Conservation (phyloP, 2,797 vertebrate species). For the Malurus leucopterus region DNA sequence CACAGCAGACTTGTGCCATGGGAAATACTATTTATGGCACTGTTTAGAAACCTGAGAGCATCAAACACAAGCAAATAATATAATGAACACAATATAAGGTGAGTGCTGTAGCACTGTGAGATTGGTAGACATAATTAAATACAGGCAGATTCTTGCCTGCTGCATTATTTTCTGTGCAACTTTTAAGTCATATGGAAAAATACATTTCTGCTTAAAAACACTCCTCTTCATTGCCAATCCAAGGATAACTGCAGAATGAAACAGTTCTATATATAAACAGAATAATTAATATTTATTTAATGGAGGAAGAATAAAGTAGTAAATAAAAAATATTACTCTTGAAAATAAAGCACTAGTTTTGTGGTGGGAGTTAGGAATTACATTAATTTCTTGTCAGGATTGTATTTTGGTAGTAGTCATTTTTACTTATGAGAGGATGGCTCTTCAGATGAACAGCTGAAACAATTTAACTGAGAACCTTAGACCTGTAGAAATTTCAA, state of each 20-base stretch:
- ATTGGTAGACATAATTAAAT: neutral
- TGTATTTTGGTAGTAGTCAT: neutral
- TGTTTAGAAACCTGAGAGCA: conserved; percentile 11
- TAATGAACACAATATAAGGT: conserved; percentile 12
- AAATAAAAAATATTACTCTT: neutral
- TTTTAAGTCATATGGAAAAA: neutral
- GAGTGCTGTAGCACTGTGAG: neutral
- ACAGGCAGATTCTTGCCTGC: neutral
- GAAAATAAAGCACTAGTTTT: neutral
- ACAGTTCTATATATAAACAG: neutral
- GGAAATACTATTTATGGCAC: neutral
- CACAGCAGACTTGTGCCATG: neutral
- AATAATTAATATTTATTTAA: neutral
- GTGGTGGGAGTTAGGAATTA: neutral
- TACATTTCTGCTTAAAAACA: neutral
- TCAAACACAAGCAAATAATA: neutral
- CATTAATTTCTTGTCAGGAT: neutral
- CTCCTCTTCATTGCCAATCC: neutral
- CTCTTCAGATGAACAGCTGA: neutral
- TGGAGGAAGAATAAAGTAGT: neutral
- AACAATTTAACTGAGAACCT: neutral
- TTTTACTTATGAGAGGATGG: neutral
- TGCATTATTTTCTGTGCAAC: neutral
- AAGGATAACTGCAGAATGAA: neutral
- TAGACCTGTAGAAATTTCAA: neutral